Conservation (phyloP, 2,797 vertebrate genomes). For the Sebastiscus tertius region DNA sequence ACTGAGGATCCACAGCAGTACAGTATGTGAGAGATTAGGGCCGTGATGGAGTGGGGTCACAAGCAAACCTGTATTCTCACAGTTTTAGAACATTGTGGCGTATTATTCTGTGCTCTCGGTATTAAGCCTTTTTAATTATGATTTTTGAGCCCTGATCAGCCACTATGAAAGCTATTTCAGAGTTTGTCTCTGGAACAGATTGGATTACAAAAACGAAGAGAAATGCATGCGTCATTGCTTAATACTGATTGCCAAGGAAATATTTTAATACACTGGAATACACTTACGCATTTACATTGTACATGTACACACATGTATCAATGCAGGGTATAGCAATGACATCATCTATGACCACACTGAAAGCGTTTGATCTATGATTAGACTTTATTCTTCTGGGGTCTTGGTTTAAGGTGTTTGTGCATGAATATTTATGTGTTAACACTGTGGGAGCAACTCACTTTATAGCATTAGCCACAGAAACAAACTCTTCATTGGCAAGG, state of each 20-base stretch:
- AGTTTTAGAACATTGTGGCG: background rate
- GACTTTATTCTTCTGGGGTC: background rate
- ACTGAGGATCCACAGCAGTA: constrained; percentile 48
- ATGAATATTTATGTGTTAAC: background rate
- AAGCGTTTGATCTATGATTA: constrained; percentile 23
- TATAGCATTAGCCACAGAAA: background rate
- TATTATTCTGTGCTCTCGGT: constrained; percentile 5
- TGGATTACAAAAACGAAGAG: constrained; percentile 66
- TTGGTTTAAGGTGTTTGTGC: background rate
- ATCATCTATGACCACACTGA: background rate
- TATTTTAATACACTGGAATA: constrained; percentile 46
- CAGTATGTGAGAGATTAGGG: constrained; percentile 40
- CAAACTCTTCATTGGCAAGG: background rate
- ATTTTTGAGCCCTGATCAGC: constrained; percentile 29
- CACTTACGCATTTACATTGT: constrained; percentile 11
- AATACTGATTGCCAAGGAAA: constrained; percentile 47
- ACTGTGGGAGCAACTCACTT: background rate
- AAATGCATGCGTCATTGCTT: constrained; percentile 59
- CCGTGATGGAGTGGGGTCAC: constrained; percentile 40
- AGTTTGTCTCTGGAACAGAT: constrained; percentile 66
- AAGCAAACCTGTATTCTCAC: constrained; percentile 20
- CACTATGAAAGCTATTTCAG: constrained; percentile 43
- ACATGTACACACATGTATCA: background rate
- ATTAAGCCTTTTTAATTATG: constrained; percentile 35
- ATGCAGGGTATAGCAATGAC: background rate